These are phyloP conservation scores for Albula glossodonta DNA, from an alignment of 2,113 vertebrate species.

Conservation along the genomic window DNA sequence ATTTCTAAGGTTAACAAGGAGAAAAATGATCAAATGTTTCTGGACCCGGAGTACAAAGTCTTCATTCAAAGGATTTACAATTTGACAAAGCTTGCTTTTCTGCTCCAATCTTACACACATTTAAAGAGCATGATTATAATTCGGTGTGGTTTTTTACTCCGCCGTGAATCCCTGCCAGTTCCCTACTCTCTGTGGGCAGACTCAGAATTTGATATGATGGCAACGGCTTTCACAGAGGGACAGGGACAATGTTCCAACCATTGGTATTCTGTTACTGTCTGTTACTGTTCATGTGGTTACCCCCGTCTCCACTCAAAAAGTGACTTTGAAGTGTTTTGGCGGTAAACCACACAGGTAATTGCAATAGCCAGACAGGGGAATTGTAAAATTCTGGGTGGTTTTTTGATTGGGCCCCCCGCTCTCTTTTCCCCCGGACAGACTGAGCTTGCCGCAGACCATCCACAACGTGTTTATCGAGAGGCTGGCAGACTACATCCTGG, in stretches of 20 bases:
- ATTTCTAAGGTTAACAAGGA: no score
- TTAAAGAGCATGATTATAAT: not conserved
- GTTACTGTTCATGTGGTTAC: not conserved
- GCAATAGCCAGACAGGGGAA: not conserved
- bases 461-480: constrained; percentile 89
- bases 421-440: constrained; percentile 65
- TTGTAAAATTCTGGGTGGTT: not conserved
- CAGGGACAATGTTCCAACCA: not conserved
- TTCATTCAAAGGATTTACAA: not conserved
- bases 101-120: not conserved
- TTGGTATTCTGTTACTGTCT: not conserved
- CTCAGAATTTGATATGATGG: not conserved
- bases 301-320: not conserved
- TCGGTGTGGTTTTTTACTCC: not conserved
- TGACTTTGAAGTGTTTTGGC: not conserved
- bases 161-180: not conserved
- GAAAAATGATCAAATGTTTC: no score
- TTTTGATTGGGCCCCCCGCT: constrained; percentile 11
- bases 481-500: constrained; percentile 92
- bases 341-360: no score
- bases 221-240: not conserved
- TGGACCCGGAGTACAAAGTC: not conserved
- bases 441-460: constrained; percentile 84
- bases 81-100: no score
- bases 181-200: not conserved